Evolutionary conservation across 2,888 invertebrate genomes (phyloP), one percentile per base, ranked within the genome.

Genomic region (Drosophila mulleri): DNA sequence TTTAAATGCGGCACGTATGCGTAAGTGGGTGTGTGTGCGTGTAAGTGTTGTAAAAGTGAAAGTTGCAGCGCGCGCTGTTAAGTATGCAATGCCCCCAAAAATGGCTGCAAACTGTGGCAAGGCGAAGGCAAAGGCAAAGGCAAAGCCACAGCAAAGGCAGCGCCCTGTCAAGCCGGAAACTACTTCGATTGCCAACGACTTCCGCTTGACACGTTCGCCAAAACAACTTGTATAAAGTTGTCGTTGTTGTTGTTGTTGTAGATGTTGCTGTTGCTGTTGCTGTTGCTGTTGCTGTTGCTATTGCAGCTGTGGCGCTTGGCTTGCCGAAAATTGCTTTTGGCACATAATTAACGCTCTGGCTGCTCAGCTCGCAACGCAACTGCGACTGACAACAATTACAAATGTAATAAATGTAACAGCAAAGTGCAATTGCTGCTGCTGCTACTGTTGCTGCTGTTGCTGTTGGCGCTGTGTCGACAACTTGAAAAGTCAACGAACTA

Each of bases 171-270:
- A 74, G 83, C 85, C 91, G 92, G 92, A 92, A 91, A 88, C 85
- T 88, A 81, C 90, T 89, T 90, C 91, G 92, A 92, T 92, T 92
- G 92, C 90, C 91, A 89, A 91, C 91, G 91, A 92, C 91, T 92
- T 92, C 93, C 92, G 92, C 41, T 90, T 88, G 90, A 89, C 89
- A 90, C 90, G 91, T 89, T 91, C 67, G 63, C 67, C 76, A 61
- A 71, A 91, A 91, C 91, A 90, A 91, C 90, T 89, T 91, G 91
- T 91, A 88, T 87, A 83, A 58, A 67, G 75, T 50, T 50, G 73
- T 44, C 26, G 37, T 35, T 45, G 45, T 45, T 45, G 45, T 45
- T 45, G 45, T 23, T 45, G 45, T 61, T 52, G 41, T 29, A 39
- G 39, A 7, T 48, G 54, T 12, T 57, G 48, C 3, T 48, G n/a